Base-by-base conservation (phyloP, 1,140 invertebrate genomes). In the Orussus abietinus region DNA sequence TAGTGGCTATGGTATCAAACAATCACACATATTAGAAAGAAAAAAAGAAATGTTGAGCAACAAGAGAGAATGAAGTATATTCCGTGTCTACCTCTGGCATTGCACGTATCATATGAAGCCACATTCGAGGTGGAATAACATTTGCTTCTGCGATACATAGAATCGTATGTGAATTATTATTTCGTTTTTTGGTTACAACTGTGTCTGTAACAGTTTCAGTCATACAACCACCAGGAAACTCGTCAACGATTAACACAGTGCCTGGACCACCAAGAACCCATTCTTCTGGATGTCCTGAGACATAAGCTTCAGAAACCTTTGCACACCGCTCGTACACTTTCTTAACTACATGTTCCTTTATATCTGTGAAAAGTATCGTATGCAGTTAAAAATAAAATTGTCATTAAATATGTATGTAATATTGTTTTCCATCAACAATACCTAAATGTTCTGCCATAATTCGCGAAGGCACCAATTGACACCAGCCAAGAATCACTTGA, bases 121-220 rank as follows among this genome's bases (percentile, higher is more conserved):
- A 74, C 58, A 72, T 66, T 25, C 60, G 59, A 34, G 65, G 66
- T 33, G 69, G 69, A 36, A 69, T 53, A 14, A 59, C 42, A 53
- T 60, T 64, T 29, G 65, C 60, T 60, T 77, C 75, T 4, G 64
- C 69, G 19, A 76, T 70, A 44, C 75, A 77, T n/a, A 77, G 47
- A 41, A 77, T 69, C 19, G 64, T 69, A 11, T 69, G 61, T 9
- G 57, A 64, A 53, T 73, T 69, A 45, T 74, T 74, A 42, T 74
- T 72, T 19, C 68, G 59, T 48, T 68, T 68, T 47, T 59, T 66
- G 9, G 43, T 47, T 31, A 10, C 38, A 12, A 48, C 35, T 31
- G 53, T 59, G 42, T 69, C 64, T 1, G 49, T 34, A 11, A 48
- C 47, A 45, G 39, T 59, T 37, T 66, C 57, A 7, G 52, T 58